phyloP scores from a whole-genome alignment of 2,888 invertebrate genomes.

The Athalia circularis region DNA sequence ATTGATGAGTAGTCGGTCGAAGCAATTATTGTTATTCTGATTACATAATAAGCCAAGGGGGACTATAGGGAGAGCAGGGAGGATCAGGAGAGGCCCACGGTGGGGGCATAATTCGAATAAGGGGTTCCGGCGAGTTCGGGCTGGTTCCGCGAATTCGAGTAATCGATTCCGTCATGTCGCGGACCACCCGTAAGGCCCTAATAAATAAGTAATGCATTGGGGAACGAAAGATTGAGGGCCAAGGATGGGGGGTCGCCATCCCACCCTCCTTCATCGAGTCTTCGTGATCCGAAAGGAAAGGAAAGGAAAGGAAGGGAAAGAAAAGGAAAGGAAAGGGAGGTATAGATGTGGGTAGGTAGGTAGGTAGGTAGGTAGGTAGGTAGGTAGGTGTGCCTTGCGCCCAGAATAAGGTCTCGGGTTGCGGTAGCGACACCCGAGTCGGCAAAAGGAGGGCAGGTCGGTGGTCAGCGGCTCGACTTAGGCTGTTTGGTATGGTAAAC shows the following conservation, averaged over 20 bases:
- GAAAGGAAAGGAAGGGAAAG: slow-evolving; percentile 61
- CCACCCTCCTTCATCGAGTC: slow-evolving; percentile 8
- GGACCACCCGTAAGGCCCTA: slow-evolving; percentile 73
- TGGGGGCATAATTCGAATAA: slow-evolving; percentile 67
- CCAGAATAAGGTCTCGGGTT: slow-evolving; percentile 65
- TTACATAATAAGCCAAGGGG: slow-evolving; percentile 67
- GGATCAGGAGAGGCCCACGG: slow-evolving; percentile 47
- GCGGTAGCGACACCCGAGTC: slow-evolving; percentile 64
- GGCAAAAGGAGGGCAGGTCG: slow-evolving; percentile 40
- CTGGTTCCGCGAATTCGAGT: slow-evolving; percentile 73
- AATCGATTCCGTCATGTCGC: slow-evolving; percentile 75
- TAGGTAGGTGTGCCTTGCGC: slow-evolving; percentile 32
- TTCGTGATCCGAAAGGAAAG: slow-evolving; percentile 29
- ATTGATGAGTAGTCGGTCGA: slow-evolving; percentile 69
- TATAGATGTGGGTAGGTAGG: neutral
- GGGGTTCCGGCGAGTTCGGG: slow-evolving; percentile 56
- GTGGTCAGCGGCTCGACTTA: slow-evolving; percentile 38
- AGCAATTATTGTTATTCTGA: slow-evolving; percentile 72
- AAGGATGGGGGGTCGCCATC: slow-evolving; percentile 40
- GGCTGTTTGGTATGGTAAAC: slow-evolving; percentile 44
- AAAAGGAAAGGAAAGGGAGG: slow-evolving; percentile 38
- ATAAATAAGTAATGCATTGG: slow-evolving; percentile 74
- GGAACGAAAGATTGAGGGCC: slow-evolving; percentile 41
- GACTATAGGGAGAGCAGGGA: slow-evolving; percentile 37
- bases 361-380: neutral